Conservation (phyloP, 1,140 invertebrate genomes). For the Zaprionus taronus region DNA sequence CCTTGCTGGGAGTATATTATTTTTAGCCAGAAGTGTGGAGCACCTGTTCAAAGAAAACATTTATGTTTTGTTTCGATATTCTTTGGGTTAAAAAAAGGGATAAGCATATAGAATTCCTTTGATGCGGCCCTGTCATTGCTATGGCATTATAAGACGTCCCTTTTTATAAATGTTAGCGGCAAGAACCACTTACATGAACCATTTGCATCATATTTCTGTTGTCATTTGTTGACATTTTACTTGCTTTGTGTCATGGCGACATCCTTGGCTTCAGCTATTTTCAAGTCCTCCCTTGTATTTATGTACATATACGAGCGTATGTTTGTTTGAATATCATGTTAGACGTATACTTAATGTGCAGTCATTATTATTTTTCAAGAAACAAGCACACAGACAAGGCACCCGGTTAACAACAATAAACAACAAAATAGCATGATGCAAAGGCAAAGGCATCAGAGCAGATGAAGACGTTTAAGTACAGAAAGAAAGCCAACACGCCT, state of each 20-base stretch:
- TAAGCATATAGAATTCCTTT: constrained; percentile 9
- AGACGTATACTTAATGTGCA: constrained; percentile 77
- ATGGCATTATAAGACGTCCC: constrained; percentile 69
- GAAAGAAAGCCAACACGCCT: constrained; percentile 33
- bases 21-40: too few relatives aligned
- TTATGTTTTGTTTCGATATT: neutral
- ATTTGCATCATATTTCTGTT: constrained; percentile 83
- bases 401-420: constrained; percentile 37
- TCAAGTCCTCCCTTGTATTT: neutral
- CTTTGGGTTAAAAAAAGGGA: neutral
- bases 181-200: constrained; percentile 80
- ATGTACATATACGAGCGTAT: constrained; percentile 29
- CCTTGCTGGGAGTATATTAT: too few relatives aligned
- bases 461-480: constrained; percentile 52
- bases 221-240: constrained; percentile 80
- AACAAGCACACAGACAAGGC: constrained; percentile 68
- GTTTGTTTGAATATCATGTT: constrained; percentile 50
- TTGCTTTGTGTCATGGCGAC: constrained; percentile 59
- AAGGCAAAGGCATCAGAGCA: constrained; percentile 54
- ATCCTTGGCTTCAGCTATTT: constrained; percentile 3
- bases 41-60: too few relatives aligned
- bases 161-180: constrained; percentile 73
- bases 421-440: constrained; percentile 48
- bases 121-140: constrained; percentile 39
- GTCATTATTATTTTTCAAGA: constrained; percentile 80